These are phyloP conservation scores for Botia kubotai DNA, from an alignment of 2,797 vertebrate species.

Conservation along the genomic window DNA sequence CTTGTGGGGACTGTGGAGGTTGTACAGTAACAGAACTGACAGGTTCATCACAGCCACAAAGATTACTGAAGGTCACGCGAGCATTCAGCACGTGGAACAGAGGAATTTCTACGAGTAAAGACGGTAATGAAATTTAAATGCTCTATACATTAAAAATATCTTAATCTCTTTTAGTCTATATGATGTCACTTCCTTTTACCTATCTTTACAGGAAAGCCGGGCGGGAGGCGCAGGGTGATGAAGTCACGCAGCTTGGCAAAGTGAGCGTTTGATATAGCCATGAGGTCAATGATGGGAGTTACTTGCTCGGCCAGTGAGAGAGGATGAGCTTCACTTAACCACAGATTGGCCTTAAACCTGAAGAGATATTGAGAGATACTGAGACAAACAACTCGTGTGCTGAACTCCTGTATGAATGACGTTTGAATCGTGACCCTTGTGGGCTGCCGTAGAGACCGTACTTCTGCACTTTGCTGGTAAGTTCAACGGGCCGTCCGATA, in stretches of 20 bases:
- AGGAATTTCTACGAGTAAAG: conserved; percentile 84
- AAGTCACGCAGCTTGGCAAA: conserved; percentile 95
- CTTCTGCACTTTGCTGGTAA: conserved; percentile 95
- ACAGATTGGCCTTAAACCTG: conserved; percentile 94
- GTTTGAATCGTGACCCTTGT: not conserved
- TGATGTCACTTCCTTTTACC: conserved; percentile 73
- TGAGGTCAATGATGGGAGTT: conserved; percentile 95
- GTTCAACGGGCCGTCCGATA: conserved; percentile 92
- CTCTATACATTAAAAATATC: not conserved
- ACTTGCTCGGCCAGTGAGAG: conserved; percentile 94
- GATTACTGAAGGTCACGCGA: conserved; percentile 95
- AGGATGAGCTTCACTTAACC: conserved; percentile 93
- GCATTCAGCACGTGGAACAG: conserved; percentile 95
- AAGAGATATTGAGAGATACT: not conserved
- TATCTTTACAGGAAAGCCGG: conserved; percentile 94
- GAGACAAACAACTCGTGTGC: not conserved
- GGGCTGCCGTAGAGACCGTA: conserved; percentile 56
- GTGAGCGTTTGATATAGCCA: conserved; percentile 96
- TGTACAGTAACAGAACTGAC: conserved; percentile 85
- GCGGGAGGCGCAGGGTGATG: conserved; percentile 91
- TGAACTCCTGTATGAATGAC: not conserved
- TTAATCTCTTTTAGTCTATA: not conserved
- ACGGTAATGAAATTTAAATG: not conserved
- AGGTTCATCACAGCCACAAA: conserved; percentile 91
- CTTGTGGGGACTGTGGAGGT: conserved; percentile 71